These are phyloP conservation scores for Blastomussa wellsi DNA, from an alignment of 92 coral and sea anemone genomes.

Conservation along the genomic window DNA sequence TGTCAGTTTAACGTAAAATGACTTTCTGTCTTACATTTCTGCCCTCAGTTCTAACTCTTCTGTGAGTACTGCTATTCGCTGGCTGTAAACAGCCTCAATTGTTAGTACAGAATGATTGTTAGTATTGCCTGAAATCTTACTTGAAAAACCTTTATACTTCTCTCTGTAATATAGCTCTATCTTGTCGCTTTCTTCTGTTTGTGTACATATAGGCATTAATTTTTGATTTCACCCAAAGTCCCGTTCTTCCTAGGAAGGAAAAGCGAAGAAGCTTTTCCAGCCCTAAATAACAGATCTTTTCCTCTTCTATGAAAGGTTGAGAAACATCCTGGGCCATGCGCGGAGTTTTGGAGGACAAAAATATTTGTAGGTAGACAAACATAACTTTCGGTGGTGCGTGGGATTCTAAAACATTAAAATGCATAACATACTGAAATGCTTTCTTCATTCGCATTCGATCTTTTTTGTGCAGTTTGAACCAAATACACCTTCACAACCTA, in stretches of 20 bases:
- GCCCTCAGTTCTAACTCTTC: not conserved
- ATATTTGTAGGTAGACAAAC: slow-evolving; percentile 40
- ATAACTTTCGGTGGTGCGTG: slow-evolving; percentile 1
- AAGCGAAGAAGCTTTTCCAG: not conserved
- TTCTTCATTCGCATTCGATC: not conserved
- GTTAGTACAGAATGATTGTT: slow-evolving; percentile 42
- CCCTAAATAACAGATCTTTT: slow-evolving; percentile 2
- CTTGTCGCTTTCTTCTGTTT: slow-evolving; percentile 15
- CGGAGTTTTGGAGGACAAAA: slow-evolving; percentile 10
- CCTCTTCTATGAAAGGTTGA: slow-evolving; percentile 31
- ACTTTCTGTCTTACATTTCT: not conserved
- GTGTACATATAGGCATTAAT: not conserved
- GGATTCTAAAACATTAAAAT: not conserved
- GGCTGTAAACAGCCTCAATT: slow-evolving; percentile 10
- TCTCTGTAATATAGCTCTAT: not conserved
- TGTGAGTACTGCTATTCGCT: not conserved
- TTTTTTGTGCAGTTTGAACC: not conserved
- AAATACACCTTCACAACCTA: not conserved
- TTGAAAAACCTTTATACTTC: not conserved
- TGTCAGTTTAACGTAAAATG: not conserved
- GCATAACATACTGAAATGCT: not conserved
- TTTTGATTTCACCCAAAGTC: not conserved
- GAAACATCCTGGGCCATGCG: slow-evolving; percentile 5
- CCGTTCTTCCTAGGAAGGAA: not conserved
- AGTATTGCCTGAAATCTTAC: slow-evolving; percentile 6